Conservation (phyloP, 2,797 vertebrate species). For the Chaunax sp. region DNA sequence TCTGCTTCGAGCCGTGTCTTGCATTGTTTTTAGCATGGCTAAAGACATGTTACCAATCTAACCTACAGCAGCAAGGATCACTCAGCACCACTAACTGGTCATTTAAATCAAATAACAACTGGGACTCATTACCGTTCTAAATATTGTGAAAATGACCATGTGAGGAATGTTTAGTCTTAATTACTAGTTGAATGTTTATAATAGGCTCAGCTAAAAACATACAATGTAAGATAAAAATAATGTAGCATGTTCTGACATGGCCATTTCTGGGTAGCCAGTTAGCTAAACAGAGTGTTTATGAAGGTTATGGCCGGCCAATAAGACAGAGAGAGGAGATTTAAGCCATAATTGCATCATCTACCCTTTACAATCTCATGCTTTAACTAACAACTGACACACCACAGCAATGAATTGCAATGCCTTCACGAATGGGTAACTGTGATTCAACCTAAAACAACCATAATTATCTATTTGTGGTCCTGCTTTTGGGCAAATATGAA, state of each 20-base stretch:
- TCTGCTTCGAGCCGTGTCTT: background rate
- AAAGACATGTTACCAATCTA: background rate
- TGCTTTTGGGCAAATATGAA: slow-evolving; percentile 52
- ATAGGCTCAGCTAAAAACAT: slow-evolving; percentile 42
- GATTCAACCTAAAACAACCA: slow-evolving; percentile 64
- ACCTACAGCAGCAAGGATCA: background rate
- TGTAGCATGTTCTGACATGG: slow-evolving; percentile 33
- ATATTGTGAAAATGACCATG: slow-evolving; percentile 24
- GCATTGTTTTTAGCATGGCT: background rate
- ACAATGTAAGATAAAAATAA: slow-evolving; percentile 19
- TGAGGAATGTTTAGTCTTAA: slow-evolving; percentile 21
- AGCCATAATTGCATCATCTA: slow-evolving; percentile 46
- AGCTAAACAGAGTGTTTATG: slow-evolving; percentile 17
- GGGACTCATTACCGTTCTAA: slow-evolving; percentile 29
- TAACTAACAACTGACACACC: slow-evolving; percentile 33
- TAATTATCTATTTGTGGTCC: slow-evolving; percentile 67
- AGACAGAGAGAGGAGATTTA: slow-evolving; percentile 4
- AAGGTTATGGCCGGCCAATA: slow-evolving; percentile 5
- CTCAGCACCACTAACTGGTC: slow-evolving; percentile 2
- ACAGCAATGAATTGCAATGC: slow-evolving; percentile 52
- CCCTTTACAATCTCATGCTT: slow-evolving; percentile 3
- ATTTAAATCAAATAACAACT: slow-evolving; percentile 9
- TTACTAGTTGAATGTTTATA: slow-evolving; percentile 32
- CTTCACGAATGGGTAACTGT: slow-evolving; percentile 53
- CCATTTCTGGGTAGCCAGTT: slow-evolving; percentile 31